phyloP scores from a whole-genome alignment of 2,888 invertebrate genomes.

The Eupeodes luniger region DNA sequence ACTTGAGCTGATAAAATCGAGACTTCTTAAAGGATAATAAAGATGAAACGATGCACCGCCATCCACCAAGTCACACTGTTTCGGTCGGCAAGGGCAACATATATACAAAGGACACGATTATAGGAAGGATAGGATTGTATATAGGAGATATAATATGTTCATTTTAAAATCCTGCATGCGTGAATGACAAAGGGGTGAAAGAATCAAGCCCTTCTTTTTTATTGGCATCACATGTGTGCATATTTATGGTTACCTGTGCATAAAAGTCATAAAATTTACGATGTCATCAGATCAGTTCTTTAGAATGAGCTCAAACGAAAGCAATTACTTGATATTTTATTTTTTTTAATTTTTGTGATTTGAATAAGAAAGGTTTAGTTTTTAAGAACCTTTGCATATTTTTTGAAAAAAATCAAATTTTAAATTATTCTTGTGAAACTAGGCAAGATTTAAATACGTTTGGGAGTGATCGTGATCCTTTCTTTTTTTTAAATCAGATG shows the following conservation, averaged over 20 bases:
- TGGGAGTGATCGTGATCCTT: too few species aligned
- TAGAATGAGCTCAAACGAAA: background rate
- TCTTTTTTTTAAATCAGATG: too few species aligned
- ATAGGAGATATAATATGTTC: conserved; percentile 2
- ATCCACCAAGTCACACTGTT: too few species aligned
- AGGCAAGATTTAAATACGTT: too few species aligned
- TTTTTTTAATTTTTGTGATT: background rate
- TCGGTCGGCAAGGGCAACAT: background rate
- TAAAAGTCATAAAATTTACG: conserved; percentile 67
- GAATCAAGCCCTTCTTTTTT: conserved; percentile 48
- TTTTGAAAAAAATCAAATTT: too few species aligned
- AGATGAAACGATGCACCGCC: conserved; percentile 68
- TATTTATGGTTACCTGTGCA: conserved; percentile 41
- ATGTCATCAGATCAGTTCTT: conserved; percentile 47
- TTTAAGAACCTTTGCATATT: background rate
- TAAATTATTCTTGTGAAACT: too few species aligned
- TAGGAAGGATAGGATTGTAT: background rate
- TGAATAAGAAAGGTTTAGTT: background rate
- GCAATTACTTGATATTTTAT: background rate
- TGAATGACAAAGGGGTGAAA: conserved; percentile 56
- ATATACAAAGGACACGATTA: conserved; percentile 52
- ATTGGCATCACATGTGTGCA: conserved; percentile 27
- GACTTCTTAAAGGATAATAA: conserved; percentile 73
- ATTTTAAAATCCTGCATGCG: conserved; percentile 3
- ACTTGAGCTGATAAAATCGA: conserved; percentile 67